Evolutionary conservation across 2,113 vertebrate species (phyloP), one percentile per base, ranked within the genome.

Genomic region (Eclectus roratus): DNA sequence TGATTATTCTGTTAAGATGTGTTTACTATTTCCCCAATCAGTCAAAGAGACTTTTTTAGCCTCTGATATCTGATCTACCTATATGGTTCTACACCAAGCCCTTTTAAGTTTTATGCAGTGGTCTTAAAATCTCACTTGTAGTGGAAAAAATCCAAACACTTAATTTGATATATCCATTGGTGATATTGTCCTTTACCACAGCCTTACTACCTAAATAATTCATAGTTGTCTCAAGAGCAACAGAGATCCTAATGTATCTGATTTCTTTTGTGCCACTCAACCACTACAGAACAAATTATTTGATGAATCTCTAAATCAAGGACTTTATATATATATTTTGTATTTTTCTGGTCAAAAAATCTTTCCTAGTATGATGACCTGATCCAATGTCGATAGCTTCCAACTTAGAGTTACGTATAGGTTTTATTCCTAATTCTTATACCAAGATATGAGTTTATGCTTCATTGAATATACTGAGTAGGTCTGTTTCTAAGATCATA

Each of bases 111-210:
- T 84, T 78, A 35, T 78, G 23, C 9, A 73, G 15, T 17, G 46
- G 8, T 71, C 28, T 55, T 85, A 82, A 70, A 71, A 74, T 78
- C 43, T 64, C 55, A 41, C 4, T 49, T 39, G 1, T 37, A 31
- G 5, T 49, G 52, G 6, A 25, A 39, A 60, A 58, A 90, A 28
- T 1, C 0, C 2, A 1, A 1, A 2, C 10, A 53, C 27, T 20
- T 68, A 46, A 66, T 85, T 58, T 41, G 27, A 76, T 64, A 69
- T 4, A 56, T 64, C 7, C 14, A 43, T 5, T 31, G 27, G 6
- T 17, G 71, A 17, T 18, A 33, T 50, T 74, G 49, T 29, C 16
- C 18, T 6, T 68, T 87, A 60, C 29, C 20, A 24, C 55, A 35
- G 24, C 24, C 24, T 82, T 17, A 23, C 12, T 58, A 50, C 13